Base-by-base conservation (phyloP, 2,113 vertebrate genomes). In the Varanus komodoensis region DNA sequence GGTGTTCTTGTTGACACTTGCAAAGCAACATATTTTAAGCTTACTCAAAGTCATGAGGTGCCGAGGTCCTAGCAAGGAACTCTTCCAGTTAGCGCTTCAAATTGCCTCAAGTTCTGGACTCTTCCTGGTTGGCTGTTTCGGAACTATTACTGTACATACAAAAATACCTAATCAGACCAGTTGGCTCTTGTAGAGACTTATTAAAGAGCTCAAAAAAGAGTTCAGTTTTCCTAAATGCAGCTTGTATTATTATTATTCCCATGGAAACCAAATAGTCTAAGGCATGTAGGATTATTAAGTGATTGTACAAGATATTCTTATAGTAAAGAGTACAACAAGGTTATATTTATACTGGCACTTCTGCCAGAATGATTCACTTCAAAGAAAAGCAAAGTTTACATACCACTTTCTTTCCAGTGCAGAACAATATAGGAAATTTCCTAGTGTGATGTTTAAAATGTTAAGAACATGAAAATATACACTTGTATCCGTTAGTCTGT, bases 261-360 rank as follows among this genome's bases (percentile, higher is more conserved):
- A 94, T 86, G 88, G 80, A 92, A 61, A 80, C 88, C 82, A 94
- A 93, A 94, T 92, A 89, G 91, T 92, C 38, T 84, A 89, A 93
- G 91, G 90, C 92, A 86, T 91, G 89, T 93, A 92, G 85, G 93
- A 80, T 27, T 87, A 95, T 89, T 89, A 93, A 88, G 61, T 87
- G 73, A 82, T 50, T 91, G 90, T 88, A 82, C 87, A 93, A 92
- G 91, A 87, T 94, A 89, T 0, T 5, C 88, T 0, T 19, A 84
- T 93, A 34, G 6, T 88, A 96, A 94, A 94, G 94, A 82, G 82
- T 92, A 93, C 77, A 91, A 75, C 87, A 88, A 91, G 94, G 93
- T 95, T 96, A 93, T 94, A 93, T 98, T 98, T 98, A 97, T 94
- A 90, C 97, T 98, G 98, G 97, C 98, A 97, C 95, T 93, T 95